phyloP scores from a whole-genome alignment of 92 coral and sea anemone genomes.

The Diadumene lineata region DNA sequence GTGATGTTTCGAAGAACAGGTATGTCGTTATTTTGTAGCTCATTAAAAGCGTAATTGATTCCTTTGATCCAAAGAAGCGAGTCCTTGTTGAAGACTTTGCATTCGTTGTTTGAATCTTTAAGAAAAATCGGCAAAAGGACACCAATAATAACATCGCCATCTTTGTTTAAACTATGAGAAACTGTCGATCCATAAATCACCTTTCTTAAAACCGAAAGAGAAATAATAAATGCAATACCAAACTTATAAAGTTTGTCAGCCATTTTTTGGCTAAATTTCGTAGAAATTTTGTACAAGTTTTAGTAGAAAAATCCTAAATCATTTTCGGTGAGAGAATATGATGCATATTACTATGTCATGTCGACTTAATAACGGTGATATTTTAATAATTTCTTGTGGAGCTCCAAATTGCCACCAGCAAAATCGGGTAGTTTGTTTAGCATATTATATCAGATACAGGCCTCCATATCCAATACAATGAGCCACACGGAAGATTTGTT shows the following conservation, averaged over 20 bases:
- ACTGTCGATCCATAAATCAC: background rate
- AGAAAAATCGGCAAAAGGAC: constrained; percentile 63
- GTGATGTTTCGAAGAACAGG: constrained; percentile 38
- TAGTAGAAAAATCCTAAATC: background rate
- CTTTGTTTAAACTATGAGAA: background rate
- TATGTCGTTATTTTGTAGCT: constrained; percentile 39
- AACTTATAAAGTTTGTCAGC: constrained; percentile 4
- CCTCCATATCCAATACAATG: constrained; percentile 1
- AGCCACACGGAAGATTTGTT: constrained; percentile 2
- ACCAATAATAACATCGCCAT: constrained; percentile 58
- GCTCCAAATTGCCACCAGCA: constrained; percentile 20
- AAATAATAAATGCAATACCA: background rate
- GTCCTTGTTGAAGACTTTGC: constrained; percentile 35
- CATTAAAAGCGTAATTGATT: constrained; percentile 55
- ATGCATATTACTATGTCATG: background rate
- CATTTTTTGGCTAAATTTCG: constrained; percentile 7
- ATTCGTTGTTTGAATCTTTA: constrained; percentile 24
- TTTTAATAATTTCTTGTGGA: background rate
- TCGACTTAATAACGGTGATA: background rate
- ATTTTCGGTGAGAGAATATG: background rate
- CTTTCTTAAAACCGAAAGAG: constrained; percentile 37
- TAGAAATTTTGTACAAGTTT: constrained; percentile 1
- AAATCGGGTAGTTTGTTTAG: background rate
- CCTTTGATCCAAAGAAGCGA: constrained; percentile 58
- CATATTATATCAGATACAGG: constrained; percentile 1